phyloP scores from a whole-genome alignment of 2,113 vertebrate species.

The Mesembrinibis cayennensis region DNA sequence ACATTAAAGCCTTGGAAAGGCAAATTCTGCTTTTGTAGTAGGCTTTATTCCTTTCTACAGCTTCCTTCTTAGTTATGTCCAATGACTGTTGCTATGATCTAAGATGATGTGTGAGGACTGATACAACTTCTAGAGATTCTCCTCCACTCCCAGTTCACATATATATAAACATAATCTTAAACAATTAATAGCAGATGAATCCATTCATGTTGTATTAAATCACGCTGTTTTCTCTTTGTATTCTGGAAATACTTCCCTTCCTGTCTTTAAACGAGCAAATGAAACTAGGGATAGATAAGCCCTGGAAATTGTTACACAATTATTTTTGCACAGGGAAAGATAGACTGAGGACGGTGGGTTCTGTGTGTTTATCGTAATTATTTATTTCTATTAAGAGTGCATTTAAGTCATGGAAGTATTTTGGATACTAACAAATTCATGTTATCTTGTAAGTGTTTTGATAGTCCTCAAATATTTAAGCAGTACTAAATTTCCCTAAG shows the following conservation, averaged over 20 bases:
- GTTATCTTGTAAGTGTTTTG: neutral
- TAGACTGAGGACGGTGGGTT: neutral
- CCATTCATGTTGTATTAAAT: neutral
- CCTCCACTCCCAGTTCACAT: neutral
- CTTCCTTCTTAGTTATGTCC: neutral
- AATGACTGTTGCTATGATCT: neutral
- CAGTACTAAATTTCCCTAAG: neutral
- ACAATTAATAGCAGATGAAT: neutral
- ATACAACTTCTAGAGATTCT: neutral
- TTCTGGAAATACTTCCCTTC: neutral
- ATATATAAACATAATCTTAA: neutral
- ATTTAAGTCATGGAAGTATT: neutral
- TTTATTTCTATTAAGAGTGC: neutral
- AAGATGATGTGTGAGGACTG: neutral
- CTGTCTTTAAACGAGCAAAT: neutral
- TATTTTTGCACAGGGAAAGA: neutral
- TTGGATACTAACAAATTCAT: neutral
- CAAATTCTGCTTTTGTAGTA: neutral
- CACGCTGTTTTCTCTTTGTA: neutral
- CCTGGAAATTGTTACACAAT: neutral
- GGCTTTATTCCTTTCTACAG: neutral
- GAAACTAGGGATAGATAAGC: neutral
- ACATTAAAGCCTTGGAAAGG: neutral
- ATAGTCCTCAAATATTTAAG: neutral
- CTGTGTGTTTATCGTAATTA: neutral